Percentiles rank a stretch among this genome's conserved stretches.
phyloP scores from a whole-genome alignment of 1,140 invertebrate genomes.

The Grapholita molesta region DNA sequence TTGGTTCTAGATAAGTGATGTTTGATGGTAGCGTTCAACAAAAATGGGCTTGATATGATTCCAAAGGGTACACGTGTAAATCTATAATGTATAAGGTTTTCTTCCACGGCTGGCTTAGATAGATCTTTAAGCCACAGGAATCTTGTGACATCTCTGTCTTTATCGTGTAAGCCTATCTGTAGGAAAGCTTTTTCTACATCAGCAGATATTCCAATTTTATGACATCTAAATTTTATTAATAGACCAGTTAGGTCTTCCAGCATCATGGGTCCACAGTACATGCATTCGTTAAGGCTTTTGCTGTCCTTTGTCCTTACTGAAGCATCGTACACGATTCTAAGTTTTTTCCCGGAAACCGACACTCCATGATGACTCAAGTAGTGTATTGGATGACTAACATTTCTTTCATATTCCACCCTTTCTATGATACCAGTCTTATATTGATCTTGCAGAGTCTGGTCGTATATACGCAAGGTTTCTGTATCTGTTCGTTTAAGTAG shows the following conservation, averaged over 20 bases:
- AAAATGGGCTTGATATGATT: conserved; percentile 18
- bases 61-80: conserved; percentile 17
- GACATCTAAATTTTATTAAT: conserved; percentile 13
- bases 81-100: conserved; percentile 2
- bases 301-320: not conserved
- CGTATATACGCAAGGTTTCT: not conserved
- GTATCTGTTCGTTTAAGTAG: not conserved
- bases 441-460: conserved; percentile 1
- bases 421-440: conserved; percentile 5
- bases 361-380: conserved; percentile 1
- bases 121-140: conserved; percentile 18
- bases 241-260: conserved; percentile 19
- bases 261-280: conserved; percentile 18
- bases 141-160: conserved; percentile 17
- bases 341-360: not conserved
- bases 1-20: not conserved
- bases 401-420: not conserved
- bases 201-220: conserved; percentile 1
- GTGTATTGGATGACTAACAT: not conserved
- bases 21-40: conserved; percentile 17
- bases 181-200: conserved; percentile 21
- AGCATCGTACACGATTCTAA: conserved; percentile 1
- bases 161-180: conserved; percentile 4
- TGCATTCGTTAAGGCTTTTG: conserved; percentile 17
- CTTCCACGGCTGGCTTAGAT: not conserved